phyloP scores from a whole-genome alignment of 2,113 vertebrate species.

The Heterochromis multidens region DNA sequence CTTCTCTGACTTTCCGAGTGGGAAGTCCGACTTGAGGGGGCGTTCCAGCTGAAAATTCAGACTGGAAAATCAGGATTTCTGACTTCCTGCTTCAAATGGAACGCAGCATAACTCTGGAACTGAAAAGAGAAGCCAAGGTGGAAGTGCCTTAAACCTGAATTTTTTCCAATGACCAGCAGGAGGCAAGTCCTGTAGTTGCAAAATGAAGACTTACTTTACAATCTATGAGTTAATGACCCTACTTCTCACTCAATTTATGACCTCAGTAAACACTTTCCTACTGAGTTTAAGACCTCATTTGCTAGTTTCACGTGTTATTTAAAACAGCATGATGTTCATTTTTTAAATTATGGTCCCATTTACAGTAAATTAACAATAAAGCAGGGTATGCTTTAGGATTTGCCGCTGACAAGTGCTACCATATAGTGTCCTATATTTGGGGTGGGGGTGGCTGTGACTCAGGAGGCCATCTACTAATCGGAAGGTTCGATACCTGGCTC shows the following conservation, averaged over 20 bases:
- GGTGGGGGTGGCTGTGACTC: background rate
- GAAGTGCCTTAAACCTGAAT: background rate
- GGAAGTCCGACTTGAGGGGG: background rate
- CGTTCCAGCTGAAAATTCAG: background rate
- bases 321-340: background rate
- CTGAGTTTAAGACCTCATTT: background rate
- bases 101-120: background rate
- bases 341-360: background rate
- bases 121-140: background rate
- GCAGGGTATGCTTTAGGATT: background rate
- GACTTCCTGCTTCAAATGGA: background rate
- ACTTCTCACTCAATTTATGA: background rate
- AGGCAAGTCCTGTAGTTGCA: background rate
- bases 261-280: background rate
- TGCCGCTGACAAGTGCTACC: background rate
- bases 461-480: background rate
- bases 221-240: background rate
- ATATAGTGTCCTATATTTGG: fast-evolving
- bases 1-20: background rate
- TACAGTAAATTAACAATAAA: background rate
- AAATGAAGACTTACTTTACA: background rate
- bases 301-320: background rate
- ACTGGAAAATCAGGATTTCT: background rate
- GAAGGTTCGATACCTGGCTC: background rate
- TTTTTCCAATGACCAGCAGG: background rate